Evolutionary conservation across 2,797 vertebrate species (phyloP).

Genomic region (Neosilurus hyrtlii): DNA sequence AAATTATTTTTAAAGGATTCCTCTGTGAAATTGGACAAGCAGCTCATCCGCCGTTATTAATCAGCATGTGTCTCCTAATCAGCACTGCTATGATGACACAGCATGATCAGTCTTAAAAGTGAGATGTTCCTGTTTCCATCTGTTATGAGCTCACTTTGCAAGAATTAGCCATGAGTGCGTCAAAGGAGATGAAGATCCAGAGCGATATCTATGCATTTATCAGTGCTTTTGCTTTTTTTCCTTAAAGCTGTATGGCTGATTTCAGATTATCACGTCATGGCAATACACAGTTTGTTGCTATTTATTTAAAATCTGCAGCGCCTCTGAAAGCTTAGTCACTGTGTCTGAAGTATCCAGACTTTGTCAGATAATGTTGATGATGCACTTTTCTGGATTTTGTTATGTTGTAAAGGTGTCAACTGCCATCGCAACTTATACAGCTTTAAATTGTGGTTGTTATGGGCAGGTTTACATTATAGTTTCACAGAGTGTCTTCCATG

Average conservation of each 20-base stretch:
- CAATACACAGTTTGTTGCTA: background rate
- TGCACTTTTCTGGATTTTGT: background rate
- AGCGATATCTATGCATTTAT: slow-evolving; percentile 11
- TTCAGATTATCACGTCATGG: slow-evolving; percentile 22
- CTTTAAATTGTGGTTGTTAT: background rate
- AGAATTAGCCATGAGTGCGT: background rate
- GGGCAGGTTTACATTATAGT: background rate
- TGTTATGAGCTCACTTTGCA: background rate
- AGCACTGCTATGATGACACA: slow-evolving; percentile 24
- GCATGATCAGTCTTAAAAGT: slow-evolving; percentile 39
- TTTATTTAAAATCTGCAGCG: slow-evolving; percentile 12
- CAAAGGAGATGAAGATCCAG: slow-evolving; percentile 2
- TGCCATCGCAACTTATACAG: background rate
- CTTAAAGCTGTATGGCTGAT: slow-evolving; percentile 36
- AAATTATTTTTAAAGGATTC: slow-evolving; percentile 18
- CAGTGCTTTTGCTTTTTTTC: background rate
- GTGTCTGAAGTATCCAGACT: slow-evolving; percentile 42
- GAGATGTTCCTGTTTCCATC: slow-evolving; percentile 38
- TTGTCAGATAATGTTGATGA: slow-evolving; percentile 32
- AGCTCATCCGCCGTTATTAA: slow-evolving; percentile 23
- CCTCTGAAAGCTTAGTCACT: slow-evolving; percentile 41
- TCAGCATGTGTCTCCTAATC: slow-evolving; percentile 32
- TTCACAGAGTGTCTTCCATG: background rate
- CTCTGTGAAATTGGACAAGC: slow-evolving; percentile 13
- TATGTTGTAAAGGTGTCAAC: background rate